Conservation (phyloP, 1,140 invertebrate genomes). For the Schlechtendalia chinensis region DNA sequence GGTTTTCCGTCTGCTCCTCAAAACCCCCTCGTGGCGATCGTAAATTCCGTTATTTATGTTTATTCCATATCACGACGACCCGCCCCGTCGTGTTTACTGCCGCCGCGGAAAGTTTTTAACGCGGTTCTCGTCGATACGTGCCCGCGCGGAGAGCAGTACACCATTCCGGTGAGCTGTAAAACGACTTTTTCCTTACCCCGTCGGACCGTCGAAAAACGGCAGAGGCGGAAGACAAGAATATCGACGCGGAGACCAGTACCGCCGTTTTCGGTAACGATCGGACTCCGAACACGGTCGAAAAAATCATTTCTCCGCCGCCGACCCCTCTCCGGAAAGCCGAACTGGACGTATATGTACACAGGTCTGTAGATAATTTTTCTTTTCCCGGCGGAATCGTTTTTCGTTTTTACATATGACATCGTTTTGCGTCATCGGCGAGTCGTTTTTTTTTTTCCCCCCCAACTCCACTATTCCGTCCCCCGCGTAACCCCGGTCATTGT, state of each 20-base stretch:
- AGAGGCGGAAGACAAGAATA: constrained; percentile 35
- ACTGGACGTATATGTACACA: too few species aligned
- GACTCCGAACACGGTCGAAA: constrained; percentile 26
- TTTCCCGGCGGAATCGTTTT: background rate
- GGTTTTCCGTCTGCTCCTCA: background rate
- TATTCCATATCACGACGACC: constrained; percentile 49
- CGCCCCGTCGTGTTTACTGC: constrained; percentile 45
- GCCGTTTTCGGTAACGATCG: constrained; percentile 27
- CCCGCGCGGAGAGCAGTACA: constrained; percentile 25
- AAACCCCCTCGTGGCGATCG: too few species aligned
- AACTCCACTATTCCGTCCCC: too few species aligned
- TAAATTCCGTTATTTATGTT: constrained; percentile 49
- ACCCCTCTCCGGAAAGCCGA: background rate
- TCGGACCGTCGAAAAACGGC: too few species aligned
- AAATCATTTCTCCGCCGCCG: constrained; percentile 4
- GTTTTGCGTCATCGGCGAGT: too few species aligned
- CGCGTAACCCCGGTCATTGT: too few species aligned
- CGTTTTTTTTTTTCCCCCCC: too few species aligned
- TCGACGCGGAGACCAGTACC: constrained; percentile 28
- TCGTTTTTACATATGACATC: too few species aligned
- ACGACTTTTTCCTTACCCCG: constrained; percentile 22
- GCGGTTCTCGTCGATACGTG: constrained; percentile 40
- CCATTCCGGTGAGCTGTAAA: constrained; percentile 30
- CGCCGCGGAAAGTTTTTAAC: constrained; percentile 42
- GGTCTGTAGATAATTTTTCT: background rate